A percentile compares a stretch with the other conserved stretches of the same genome.
phyloP scores from a whole-genome alignment of 2,888 invertebrate species.

The Andrena bucephala region DNA sequence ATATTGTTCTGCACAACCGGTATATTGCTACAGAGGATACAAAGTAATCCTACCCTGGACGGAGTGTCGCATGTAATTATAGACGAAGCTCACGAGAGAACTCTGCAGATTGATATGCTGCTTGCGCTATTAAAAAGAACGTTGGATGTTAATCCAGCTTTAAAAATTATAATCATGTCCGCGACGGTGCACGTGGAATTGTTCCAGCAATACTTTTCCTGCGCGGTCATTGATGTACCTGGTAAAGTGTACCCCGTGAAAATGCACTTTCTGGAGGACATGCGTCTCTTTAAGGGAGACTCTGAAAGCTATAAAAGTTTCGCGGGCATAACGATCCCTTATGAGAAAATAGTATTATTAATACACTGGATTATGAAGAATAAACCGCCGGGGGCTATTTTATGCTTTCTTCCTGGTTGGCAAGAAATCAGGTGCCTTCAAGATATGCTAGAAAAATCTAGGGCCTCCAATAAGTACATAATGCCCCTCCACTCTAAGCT shows the following conservation, averaged over 20 bases:
- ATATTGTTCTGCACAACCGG: constrained; percentile 91
- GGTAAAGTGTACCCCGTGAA: constrained; percentile 88
- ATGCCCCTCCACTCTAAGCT: constrained; percentile 88
- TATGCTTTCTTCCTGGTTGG: constrained; percentile 93
- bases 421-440: constrained; percentile 88
- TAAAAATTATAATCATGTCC: constrained; percentile 90
- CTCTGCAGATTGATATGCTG: constrained; percentile 89
- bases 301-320: fast-evolving
- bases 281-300: constrained; percentile 68
- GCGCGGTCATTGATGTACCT: constrained; percentile 86
- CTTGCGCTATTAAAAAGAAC: constrained; percentile 87
- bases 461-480: constrained; percentile 75
- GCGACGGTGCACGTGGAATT: constrained; percentile 89
- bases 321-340: not conserved
- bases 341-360: constrained; percentile 65
- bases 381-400: constrained; percentile 89
- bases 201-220: constrained; percentile 87
- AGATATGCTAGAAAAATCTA: constrained; percentile 83
- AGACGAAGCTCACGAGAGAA: constrained; percentile 92
- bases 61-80: constrained; percentile 89
- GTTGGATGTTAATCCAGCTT: constrained; percentile 85
- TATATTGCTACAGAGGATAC: constrained; percentile 86
- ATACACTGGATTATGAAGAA: constrained; percentile 87
- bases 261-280: constrained; percentile 87
- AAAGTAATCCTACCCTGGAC: constrained; percentile 84